phyloP scores from a whole-genome alignment of 2,113 vertebrate genomes.

The Coturnix japonica region DNA sequence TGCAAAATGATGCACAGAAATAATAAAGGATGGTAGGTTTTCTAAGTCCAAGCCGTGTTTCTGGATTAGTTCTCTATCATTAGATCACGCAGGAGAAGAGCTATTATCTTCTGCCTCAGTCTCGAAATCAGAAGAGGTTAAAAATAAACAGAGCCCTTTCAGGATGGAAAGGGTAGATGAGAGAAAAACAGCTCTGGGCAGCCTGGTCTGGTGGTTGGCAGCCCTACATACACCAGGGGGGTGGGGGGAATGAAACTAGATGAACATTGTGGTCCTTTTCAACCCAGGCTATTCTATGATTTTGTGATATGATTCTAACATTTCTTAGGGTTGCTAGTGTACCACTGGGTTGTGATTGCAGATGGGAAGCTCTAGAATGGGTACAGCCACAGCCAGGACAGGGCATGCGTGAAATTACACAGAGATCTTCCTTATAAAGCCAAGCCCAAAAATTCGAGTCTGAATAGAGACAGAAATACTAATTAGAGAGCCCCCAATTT shows the following conservation, averaged over 20 bases:
- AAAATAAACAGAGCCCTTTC: neutral
- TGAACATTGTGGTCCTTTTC: too few species aligned
- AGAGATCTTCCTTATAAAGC: neutral
- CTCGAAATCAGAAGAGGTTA: neutral
- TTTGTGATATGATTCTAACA: too few species aligned
- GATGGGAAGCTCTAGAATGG: neutral
- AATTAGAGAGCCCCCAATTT: neutral
- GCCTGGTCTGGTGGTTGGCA: too few species aligned
- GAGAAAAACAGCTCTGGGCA: neutral
- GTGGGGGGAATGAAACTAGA: too few species aligned
- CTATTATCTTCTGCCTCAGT: neutral
- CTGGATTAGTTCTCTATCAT: slow-evolving; percentile 15
- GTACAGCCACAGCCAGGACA: neutral
- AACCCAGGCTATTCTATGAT: too few species aligned
- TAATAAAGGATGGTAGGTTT: slow-evolving; percentile 22
- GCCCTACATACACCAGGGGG: too few species aligned
- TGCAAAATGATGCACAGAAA: neutral
- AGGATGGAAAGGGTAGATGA: neutral
- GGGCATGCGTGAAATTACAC: neutral
- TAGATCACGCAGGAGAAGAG: neutral
- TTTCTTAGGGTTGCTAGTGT: neutral
- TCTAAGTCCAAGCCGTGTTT: neutral
- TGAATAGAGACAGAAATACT: neutral
- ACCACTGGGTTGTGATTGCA: accelerated
- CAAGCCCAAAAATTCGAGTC: neutral